Percentiles rank a stretch among this genome's conserved stretches.
phyloP scores from a whole-genome alignment of 2,113 vertebrate species.

The Scomber colias region DNA sequence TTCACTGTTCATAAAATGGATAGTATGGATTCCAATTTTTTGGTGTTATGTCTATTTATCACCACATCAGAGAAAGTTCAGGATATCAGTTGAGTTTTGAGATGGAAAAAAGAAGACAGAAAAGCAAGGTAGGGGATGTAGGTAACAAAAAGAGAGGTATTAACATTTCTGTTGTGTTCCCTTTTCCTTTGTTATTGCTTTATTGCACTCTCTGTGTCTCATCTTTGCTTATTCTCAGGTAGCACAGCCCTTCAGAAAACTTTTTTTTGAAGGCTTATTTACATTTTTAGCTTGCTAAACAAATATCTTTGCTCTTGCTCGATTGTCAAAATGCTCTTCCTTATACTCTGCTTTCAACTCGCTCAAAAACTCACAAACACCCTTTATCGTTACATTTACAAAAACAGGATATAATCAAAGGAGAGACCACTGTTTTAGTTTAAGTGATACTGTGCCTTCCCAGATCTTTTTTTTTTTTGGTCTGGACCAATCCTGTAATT shows the following conservation, averaged over 20 bases:
- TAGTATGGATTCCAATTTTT: neutral
- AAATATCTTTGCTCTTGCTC: too few relatives aligned
- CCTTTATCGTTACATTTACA: slow-evolving; percentile 3
- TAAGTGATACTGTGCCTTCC: slow-evolving; percentile 25
- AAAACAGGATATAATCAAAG: slow-evolving; percentile 32
- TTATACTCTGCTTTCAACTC: neutral
- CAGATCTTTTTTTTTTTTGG: slow-evolving; percentile 21
- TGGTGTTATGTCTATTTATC: neutral
- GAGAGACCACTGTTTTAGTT: slow-evolving; percentile 12
- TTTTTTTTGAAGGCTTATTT: too few relatives aligned
- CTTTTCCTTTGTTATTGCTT: neutral
- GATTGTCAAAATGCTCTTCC: too few relatives aligned
- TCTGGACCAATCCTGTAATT: slow-evolving; percentile 34
- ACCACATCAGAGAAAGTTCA: neutral
- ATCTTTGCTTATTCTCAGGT: neutral
- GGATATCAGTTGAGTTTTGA: too few relatives aligned
- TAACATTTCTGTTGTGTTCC: too few relatives aligned
- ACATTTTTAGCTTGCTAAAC: too few relatives aligned
- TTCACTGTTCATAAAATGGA: neutral
- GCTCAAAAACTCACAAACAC: too few relatives aligned
- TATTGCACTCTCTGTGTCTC: too few relatives aligned
- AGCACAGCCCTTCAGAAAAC: neutral
- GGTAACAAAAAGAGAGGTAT: neutral
- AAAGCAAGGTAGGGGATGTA: neutral
- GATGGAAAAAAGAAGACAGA: too few relatives aligned